Evolutionary conservation across 2,113 vertebrate genomes (phyloP).

Genomic region (Octodon degus): DNA sequence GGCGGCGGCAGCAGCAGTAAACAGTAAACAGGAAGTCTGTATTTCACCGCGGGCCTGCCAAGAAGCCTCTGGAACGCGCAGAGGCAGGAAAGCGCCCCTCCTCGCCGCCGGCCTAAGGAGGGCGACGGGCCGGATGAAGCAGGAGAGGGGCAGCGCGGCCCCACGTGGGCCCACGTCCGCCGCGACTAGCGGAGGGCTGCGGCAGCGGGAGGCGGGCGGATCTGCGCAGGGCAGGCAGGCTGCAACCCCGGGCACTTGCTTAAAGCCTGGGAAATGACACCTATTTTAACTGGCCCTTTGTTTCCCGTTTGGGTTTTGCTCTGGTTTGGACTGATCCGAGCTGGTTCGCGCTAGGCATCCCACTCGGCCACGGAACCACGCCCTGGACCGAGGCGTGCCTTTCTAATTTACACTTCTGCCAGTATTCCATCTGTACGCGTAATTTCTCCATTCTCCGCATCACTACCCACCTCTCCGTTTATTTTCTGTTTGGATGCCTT

Average conservation of each 20-base stretch:
- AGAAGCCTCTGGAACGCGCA: not conserved
- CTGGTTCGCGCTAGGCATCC: not conserved
- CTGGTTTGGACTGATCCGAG: too few relatives aligned
- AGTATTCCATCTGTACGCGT: not conserved
- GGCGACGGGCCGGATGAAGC: not conserved
- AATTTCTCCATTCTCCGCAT: constrained; percentile 27
- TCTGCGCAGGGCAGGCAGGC: not conserved
- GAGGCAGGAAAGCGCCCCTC: not conserved
- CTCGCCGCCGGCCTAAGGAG: too few relatives aligned
- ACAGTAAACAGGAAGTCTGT: not conserved
- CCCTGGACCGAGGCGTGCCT: too few relatives aligned
- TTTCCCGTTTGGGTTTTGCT: not conserved
- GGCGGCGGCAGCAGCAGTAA: not conserved
- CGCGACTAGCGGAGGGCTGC: not conserved
- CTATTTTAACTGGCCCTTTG: constrained; percentile 2
- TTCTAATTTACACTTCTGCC: not conserved
- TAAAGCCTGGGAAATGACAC: not conserved
- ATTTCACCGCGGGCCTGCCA: not conserved
- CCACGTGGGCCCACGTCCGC: too few relatives aligned
- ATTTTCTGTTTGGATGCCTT: constrained; percentile 18
- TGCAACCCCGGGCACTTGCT: not conserved
- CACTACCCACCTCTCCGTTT: not conserved
- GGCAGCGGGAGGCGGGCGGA: not conserved
- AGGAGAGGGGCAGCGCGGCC: not conserved
- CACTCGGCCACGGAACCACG: not conserved